These are phyloP conservation scores for Megalopta genalis DNA, from an alignment of 1,140 invertebrate species.

Conservation along the genomic window DNA sequence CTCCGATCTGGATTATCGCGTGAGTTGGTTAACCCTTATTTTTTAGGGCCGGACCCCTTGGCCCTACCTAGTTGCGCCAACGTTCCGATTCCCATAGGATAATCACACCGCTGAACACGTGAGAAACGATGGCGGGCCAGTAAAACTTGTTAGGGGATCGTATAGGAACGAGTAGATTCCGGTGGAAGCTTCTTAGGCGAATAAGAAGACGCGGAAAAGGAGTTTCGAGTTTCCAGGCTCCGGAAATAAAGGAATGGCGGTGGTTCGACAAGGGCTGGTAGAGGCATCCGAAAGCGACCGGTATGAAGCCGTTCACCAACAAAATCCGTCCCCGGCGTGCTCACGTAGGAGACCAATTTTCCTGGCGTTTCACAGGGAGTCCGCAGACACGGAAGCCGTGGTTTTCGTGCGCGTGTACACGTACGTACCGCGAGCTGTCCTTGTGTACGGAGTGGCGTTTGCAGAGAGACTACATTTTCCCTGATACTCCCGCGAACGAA, in stretches of 20 bases:
- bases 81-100: too few relatives aligned
- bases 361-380: not conserved
- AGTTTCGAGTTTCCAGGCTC: not conserved
- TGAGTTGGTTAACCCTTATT: too few relatives aligned
- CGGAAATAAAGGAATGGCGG: not conserved
- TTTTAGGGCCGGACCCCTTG: too few relatives aligned
- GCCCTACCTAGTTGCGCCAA: too few relatives aligned
- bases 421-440: not conserved
- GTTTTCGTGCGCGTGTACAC: slow-evolving; percentile 20
- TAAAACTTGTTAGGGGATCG: too few relatives aligned
- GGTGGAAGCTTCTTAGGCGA: not conserved
- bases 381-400: slow-evolving; percentile 6
- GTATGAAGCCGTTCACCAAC: not conserved
- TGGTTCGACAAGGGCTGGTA: not conserved
- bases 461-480: slow-evolving; percentile 44
- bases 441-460: not conserved
- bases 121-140: too few relatives aligned
- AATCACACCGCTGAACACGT: too few relatives aligned
- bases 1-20: too few relatives aligned
- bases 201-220: not conserved
- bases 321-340: not conserved
- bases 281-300: not conserved
- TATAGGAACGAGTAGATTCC: not conserved
- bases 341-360: slow-evolving; percentile 33
- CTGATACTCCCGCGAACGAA: slow-evolving; percentile 22